Percentiles rank a stretch among this genome's conserved stretches.
Conservation (phyloP, 2,888 invertebrate species). For the Byasa hedistus region DNA sequence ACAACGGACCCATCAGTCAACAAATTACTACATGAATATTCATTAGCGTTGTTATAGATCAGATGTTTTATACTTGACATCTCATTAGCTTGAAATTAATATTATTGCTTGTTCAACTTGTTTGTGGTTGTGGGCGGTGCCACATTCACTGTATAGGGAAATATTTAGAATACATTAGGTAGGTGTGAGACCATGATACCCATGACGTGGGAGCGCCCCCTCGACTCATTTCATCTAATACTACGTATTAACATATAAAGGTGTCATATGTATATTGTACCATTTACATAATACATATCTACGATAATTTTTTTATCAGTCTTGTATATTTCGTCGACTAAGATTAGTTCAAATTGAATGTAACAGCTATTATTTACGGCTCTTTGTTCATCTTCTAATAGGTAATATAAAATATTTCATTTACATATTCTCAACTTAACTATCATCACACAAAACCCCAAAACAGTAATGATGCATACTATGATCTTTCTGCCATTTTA, state of each 20-base stretch:
- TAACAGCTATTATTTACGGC: no score
- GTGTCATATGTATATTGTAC: not conserved
- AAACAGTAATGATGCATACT: no score
- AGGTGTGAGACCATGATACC: slow-evolving; percentile 46
- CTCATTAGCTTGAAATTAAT: slow-evolving; percentile 52
- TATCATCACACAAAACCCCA: no score
- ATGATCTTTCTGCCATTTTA: no score
- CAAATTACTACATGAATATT: not conserved
- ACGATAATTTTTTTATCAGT: not conserved
- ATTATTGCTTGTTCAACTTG: slow-evolving; percentile 54
- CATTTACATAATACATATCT: not conserved
- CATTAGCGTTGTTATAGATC: not conserved
- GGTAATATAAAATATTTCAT: no score
- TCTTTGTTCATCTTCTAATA: no score
- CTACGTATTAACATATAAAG: slow-evolving; percentile 26
- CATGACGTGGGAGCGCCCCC: slow-evolving; percentile 60
- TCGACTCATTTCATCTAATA: slow-evolving; percentile 36
- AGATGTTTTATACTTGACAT: slow-evolving; percentile 11
- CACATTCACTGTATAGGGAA: slow-evolving; percentile 58
- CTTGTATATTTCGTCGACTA: not conserved
- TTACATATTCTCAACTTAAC: no score
- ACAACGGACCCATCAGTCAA: not conserved
- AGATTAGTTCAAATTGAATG: no score
- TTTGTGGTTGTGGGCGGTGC: slow-evolving; percentile 51
- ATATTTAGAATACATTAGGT: slow-evolving; percentile 39